Evolutionary conservation across 2,888 invertebrate genomes (phyloP).

Genomic region (Blastobasis adustella): DNA sequence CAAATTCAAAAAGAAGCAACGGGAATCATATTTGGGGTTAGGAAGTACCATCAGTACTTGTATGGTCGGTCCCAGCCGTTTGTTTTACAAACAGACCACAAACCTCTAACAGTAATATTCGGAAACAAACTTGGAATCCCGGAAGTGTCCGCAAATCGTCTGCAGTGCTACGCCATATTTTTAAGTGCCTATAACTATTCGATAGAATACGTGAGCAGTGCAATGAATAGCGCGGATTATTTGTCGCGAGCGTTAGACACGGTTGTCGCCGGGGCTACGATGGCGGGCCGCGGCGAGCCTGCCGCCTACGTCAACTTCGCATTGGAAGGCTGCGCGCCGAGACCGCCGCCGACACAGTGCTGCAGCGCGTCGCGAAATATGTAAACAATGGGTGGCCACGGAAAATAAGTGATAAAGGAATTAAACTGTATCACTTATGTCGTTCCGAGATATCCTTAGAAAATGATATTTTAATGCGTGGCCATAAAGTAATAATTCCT

Average conservation of each 20-base stretch:
- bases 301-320: slow-evolving; percentile 2
- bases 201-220: slow-evolving; percentile 7
- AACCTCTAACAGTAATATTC: no score
- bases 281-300: no score
- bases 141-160: slow-evolving; percentile 4
- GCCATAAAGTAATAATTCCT: slow-evolving; percentile 6
- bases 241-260: not conserved
- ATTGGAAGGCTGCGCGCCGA: not conserved
- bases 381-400: slow-evolving; percentile 9
- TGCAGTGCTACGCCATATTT: slow-evolving; percentile 11
- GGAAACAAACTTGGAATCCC: slow-evolving; percentile 4
- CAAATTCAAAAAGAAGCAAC: no score
- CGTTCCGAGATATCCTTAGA: slow-evolving; percentile 5
- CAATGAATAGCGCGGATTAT: not conserved
- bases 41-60: no score
- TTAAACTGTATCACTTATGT: slow-evolving; percentile 5
- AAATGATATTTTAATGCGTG: slow-evolving; percentile 7
- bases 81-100: no score
- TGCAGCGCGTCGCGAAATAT: no score
- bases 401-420: not conserved
- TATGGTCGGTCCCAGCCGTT: no score
- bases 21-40: no score
- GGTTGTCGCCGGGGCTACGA: no score
- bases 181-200: slow-evolving; percentile 5
- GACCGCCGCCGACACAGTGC: slow-evolving; percentile 1